phyloP scores from a whole-genome alignment of 2,888 invertebrate species.

The Acronicta psi region DNA sequence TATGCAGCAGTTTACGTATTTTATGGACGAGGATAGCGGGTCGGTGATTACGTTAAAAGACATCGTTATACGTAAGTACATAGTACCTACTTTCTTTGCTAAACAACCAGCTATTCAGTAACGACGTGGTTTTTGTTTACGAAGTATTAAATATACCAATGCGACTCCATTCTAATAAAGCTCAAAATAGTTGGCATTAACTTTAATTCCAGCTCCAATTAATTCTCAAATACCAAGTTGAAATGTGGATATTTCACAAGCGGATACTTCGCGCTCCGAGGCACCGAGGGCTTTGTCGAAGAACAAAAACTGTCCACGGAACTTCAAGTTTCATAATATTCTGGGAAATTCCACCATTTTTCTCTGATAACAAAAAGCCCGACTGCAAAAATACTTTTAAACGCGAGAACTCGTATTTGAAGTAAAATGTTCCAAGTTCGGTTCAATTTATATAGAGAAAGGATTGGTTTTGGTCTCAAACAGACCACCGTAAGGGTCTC shows the following conservation, averaged over 20 bases:
- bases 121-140: neutral
- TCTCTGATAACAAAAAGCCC: conserved; percentile 3
- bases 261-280: conserved; percentile 8
- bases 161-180: no score
- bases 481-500: conserved; percentile 62
- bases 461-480: conserved; percentile 59
- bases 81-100: conserved; percentile 25
- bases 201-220: conserved; percentile 13
- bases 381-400: neutral
- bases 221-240: conserved; percentile 14
- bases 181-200: neutral
- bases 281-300: conserved; percentile 13
- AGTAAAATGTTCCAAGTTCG: conserved; percentile 45
- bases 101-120: conserved; percentile 13
- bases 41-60: conserved; percentile 33
- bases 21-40: conserved; percentile 21
- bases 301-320: conserved; percentile 28
- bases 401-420: conserved; percentile 4
- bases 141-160: neutral
- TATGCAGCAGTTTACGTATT: conserved; percentile 39
- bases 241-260: conserved; percentile 19
- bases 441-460: conserved; percentile 53
- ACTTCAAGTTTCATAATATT: conserved; percentile 16
- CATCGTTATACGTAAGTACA: conserved; percentile 20
- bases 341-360: conserved; percentile 8